Conservation (phyloP, 2,797 vertebrate species). For the Phoeniculus purpureus region DNA sequence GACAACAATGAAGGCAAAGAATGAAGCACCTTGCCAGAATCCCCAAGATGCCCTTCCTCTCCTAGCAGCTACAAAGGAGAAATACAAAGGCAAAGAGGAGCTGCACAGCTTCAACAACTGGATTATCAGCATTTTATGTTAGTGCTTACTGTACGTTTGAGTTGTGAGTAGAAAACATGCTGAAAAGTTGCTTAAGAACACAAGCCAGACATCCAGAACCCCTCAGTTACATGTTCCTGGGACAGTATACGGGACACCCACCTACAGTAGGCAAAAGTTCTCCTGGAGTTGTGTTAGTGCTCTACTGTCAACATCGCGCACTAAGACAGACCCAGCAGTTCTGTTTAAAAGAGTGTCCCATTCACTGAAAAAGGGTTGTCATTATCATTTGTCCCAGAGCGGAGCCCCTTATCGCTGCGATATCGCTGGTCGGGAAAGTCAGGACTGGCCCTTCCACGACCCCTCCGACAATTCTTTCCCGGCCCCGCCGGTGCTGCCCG, state of each 20-base stretch:
- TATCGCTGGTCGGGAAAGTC: accelerated
- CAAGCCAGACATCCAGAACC: accelerated
- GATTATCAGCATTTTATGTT: not conserved
- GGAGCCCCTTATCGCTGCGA: accelerated
- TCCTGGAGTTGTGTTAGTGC: not conserved
- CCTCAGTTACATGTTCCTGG: not conserved
- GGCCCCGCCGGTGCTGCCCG: not conserved
- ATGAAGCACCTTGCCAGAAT: not conserved
- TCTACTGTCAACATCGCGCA: accelerated
- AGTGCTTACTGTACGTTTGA: accelerated
- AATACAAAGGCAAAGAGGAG: not conserved
- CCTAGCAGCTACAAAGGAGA: not conserved
- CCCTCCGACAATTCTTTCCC: accelerated
- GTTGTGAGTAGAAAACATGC: not conserved
- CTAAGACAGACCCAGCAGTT: accelerated
- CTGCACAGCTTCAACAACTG: not conserved
- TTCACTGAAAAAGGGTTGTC: accelerated
- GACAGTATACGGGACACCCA: accelerated
- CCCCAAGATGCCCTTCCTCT: accelerated
- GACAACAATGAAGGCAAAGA: not conserved
- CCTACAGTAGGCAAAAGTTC: not conserved
- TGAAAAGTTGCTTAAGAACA: not conserved
- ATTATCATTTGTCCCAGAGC: accelerated
- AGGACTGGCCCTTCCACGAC: not conserved
- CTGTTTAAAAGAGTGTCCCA: accelerated